Conservation (phyloP, 2,113 vertebrate genomes). For the Pedionomus torquatus region DNA sequence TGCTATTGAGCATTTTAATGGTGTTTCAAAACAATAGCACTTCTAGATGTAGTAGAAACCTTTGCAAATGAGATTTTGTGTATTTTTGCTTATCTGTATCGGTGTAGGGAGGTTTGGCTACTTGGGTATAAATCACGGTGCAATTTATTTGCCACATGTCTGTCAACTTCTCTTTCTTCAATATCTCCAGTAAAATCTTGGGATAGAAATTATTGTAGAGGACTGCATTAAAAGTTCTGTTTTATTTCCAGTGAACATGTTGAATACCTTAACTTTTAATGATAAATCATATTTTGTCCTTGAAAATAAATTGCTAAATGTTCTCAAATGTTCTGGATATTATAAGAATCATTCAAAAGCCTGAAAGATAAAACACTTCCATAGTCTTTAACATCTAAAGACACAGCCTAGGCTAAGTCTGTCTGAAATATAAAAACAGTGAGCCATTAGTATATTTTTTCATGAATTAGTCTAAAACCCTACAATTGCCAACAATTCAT, state of each 20-base stretch:
- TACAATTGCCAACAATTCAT: not conserved
- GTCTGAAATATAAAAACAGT: not conserved
- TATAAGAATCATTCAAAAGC: not conserved
- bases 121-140: not conserved
- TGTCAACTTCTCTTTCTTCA: not conserved
- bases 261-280: not conserved
- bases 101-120: not conserved
- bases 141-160: not conserved
- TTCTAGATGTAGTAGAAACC: not conserved
- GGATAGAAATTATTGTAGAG: not conserved
- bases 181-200: not conserved
- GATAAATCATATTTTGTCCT: not conserved
- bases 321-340: not conserved
- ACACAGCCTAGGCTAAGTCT: not conserved
- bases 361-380: not conserved
- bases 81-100: not conserved
- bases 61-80: not conserved
- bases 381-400: not conserved
- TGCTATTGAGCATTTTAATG: not conserved
- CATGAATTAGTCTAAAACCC: not conserved
- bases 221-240: not conserved
- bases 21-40: not conserved
- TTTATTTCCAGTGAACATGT: not conserved
- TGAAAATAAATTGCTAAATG: not conserved
- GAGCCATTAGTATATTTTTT: not conserved